Percentiles rank a stretch among this genome's conserved stretches.
Evolutionary conservation across 2,113 vertebrate genomes (phyloP).

Genomic region (Chaetodon auriga): DNA sequence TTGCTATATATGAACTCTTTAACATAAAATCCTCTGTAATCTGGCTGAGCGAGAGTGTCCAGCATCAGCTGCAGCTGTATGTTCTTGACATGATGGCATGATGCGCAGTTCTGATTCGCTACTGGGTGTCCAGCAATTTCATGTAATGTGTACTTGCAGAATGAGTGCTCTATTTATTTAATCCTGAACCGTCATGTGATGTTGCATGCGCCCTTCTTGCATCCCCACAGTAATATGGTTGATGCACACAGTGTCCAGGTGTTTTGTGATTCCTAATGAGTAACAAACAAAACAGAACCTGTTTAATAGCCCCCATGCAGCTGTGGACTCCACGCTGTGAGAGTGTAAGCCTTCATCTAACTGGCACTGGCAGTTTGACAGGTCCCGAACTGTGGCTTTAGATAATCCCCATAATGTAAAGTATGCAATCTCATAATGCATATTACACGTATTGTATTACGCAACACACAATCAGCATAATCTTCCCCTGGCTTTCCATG

Average conservation of each 20-base stretch:
- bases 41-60: not conserved
- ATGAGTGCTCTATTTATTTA: not conserved
- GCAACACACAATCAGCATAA: slow-evolving; percentile 65
- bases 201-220: not conserved
- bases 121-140: not conserved
- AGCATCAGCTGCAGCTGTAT: not conserved
- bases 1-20: not conserved
- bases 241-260: slow-evolving; percentile 23
- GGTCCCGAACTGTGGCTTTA: slow-evolving; percentile 21
- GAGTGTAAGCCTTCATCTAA: slow-evolving; percentile 33
- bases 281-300: not conserved
- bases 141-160: not conserved
- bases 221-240: not conserved
- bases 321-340: slow-evolving; percentile 15
- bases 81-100: not conserved
- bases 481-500: slow-evolving; percentile 36
- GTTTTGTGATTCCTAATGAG: slow-evolving; percentile 23
- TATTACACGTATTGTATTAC: slow-evolving; percentile 59
- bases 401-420: slow-evolving; percentile 68
- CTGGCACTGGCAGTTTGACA: slow-evolving; percentile 44
- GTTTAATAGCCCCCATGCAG: not conserved
- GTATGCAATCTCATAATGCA: slow-evolving; percentile 72
- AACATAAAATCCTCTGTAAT: slow-evolving; percentile 10
- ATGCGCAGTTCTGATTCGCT: not conserved
- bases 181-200: not conserved